A percentile compares a stretch with the other conserved stretches of the same genome.
Evolutionary conservation across 2,888 invertebrate species (phyloP).

Genomic region (Ectropis crepuscularia): DNA sequence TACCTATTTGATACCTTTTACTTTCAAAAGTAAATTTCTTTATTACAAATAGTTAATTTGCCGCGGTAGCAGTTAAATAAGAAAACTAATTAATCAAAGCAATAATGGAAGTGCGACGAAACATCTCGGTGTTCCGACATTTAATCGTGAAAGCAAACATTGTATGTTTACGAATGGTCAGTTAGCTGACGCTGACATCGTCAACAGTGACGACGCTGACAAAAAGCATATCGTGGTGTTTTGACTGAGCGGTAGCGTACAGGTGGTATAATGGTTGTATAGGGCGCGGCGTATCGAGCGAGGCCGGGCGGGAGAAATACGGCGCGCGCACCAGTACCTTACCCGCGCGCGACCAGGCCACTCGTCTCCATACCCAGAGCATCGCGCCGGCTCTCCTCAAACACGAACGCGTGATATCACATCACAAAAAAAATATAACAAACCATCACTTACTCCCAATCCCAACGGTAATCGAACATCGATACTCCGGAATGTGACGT

Average conservation of each 20-base stretch:
- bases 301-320: conserved; percentile 54
- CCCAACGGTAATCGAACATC: conserved; percentile 36
- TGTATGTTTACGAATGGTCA: conserved; percentile 27
- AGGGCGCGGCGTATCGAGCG: conserved; percentile 76
- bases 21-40: too few species aligned
- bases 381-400: conserved; percentile 44
- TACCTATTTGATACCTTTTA: not conserved
- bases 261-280: conserved; percentile 75
- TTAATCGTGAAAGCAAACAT: conserved; percentile 38
- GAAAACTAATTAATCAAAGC: conserved; percentile 31
- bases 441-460: conserved; percentile 18
- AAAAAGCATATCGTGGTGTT: conserved; percentile 73
- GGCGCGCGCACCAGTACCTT: conserved; percentile 72
- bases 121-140: conserved; percentile 19
- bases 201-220: conserved; percentile 39
- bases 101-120: conserved; percentile 35
- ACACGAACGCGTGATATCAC: conserved; percentile 61
- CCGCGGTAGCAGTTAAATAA: not conserved
- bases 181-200: conserved; percentile 18
- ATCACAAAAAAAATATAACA: conserved; percentile 35
- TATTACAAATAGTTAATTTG: too few species aligned
- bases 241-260: conserved; percentile 72
- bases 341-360: conserved; percentile 62
- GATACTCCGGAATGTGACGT: conserved; percentile 25
- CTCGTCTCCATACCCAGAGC: conserved; percentile 53